Conservation (phyloP, 1,140 invertebrate genomes). For the Camponotus vicinus region DNA sequence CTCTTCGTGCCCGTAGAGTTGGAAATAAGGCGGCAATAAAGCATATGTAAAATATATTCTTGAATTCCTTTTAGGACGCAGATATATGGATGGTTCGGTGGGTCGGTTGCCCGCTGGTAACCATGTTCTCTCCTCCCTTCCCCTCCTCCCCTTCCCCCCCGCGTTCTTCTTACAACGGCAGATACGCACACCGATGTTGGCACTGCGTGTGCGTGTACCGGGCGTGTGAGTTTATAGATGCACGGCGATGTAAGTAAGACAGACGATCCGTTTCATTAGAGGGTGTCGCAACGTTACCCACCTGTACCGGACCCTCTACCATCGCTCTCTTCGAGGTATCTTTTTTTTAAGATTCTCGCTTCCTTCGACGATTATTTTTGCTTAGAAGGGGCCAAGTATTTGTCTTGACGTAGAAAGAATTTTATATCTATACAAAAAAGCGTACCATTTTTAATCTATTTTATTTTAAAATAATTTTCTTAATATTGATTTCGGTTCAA, state of each 20-base stretch:
- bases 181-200: constrained; percentile 64
- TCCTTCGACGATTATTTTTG: constrained; percentile 28
- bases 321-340: constrained; percentile 31
- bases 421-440: neutral
- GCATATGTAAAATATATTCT: constrained; percentile 87
- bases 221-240: constrained; percentile 79
- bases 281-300: constrained; percentile 81
- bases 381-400: neutral
- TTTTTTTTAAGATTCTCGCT: constrained; percentile 62
- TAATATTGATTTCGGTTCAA: neutral
- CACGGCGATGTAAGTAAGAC: constrained; percentile 79
- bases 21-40: constrained; percentile 86
- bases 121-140: constrained; percentile 73
- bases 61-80: constrained; percentile 86
- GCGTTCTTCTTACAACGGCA: constrained; percentile 54
- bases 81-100: constrained; percentile 84
- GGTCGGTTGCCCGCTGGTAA: constrained; percentile 80
- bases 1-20: constrained; percentile 76
- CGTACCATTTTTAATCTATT: neutral
- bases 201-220: constrained; percentile 65
- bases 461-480: neutral
- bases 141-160: too few species aligned
- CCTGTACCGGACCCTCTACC: constrained; percentile 76
- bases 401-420: neutral
- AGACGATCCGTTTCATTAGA: constrained; percentile 82